Evolutionary conservation across 2,797 vertebrate genomes (phyloP).

Genomic region (Lindbergichthys nudifrons): DNA sequence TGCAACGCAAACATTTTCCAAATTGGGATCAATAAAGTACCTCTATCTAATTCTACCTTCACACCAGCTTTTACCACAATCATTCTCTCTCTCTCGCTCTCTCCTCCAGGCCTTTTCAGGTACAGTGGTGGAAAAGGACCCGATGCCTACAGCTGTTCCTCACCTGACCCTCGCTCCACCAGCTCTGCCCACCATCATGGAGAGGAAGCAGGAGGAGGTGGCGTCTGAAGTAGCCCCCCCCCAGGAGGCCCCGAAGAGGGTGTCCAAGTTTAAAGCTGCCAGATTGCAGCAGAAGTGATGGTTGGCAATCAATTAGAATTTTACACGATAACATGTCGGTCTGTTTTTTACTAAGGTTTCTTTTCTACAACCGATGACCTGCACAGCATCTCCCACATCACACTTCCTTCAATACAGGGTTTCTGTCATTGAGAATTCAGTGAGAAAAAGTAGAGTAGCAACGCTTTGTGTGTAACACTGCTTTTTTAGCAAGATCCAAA

Average conservation of each 20-base stretch:
- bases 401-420: constrained; percentile 3
- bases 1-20: too few relatives aligned
- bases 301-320: background rate
- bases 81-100: too few relatives aligned
- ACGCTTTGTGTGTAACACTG: constrained; percentile 4
- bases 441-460: constrained; percentile 28
- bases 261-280: constrained; percentile 97
- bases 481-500: constrained; percentile 22
- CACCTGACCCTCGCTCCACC: constrained; percentile 88
- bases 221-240: constrained; percentile 69
- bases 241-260: constrained; percentile 83
- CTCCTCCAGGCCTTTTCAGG: constrained; percentile 93
- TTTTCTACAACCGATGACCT: constrained; percentile 24
- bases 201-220: constrained; percentile 91
- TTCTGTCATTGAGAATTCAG: constrained; percentile 13
- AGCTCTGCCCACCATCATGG: constrained; percentile 91
- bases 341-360: constrained; percentile 10
- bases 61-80: background rate
- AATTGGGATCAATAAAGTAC: too few relatives aligned
- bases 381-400: constrained; percentile 8
- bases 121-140: constrained; percentile 95
- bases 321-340: background rate
- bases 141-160: constrained; percentile 84
- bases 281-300: constrained; percentile 89
- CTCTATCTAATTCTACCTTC: too few relatives aligned